Base-by-base conservation (phyloP, 2,113 vertebrate genomes). In the Misgurnus mizolepis region DNA sequence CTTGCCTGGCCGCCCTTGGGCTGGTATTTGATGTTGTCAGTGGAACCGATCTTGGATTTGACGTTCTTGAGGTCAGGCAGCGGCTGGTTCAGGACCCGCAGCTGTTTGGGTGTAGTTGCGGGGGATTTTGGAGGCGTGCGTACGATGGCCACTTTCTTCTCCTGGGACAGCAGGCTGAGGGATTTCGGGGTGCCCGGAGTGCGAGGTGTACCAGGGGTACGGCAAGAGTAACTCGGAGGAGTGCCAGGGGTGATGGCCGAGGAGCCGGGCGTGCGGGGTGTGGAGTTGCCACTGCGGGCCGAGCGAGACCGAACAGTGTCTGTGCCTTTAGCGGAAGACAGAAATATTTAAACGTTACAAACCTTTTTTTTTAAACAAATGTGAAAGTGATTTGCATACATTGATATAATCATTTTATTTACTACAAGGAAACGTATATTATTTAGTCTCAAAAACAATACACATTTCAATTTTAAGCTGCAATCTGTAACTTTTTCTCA, bases 121-220 rank as follows among this genome's bases (percentile, higher is more conserved):
- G 98, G 98, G 45, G 98, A 99, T 88, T 99, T 99, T 14, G 98
- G 98, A 78, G 98, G 97, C 27, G 97, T 99, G 85, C 95, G 96
- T 65, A 98, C 93, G 88, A 98, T 91, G 6, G 98, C 97, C 45
- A 98, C 93, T 88, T 96, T 99, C 91, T 96, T 96, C 90, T 99
- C 98, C 85, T 95, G 95, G 84, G 95, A 95, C 62, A 97, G 93
- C 90, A 97, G 85, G 88, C 97, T 96, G 78, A 95, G 95, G 85
- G 98, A 98, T 83, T 94, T 97, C 49, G 97, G 97, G 14, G 98
- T 98, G 50, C 96, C 91, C 0, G 92, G 96, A 70, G 96, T 98
- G 81, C 96, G 94, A 0, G 97, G 95, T 84, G 94, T 96, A 67
- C 95, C 95, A 4, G 95, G 95, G 14, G 95, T 96, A 69, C 95